Base-by-base conservation (phyloP, 1,140 invertebrate species). In the roundworm (Caenorhabditis elegans) region DNA sequence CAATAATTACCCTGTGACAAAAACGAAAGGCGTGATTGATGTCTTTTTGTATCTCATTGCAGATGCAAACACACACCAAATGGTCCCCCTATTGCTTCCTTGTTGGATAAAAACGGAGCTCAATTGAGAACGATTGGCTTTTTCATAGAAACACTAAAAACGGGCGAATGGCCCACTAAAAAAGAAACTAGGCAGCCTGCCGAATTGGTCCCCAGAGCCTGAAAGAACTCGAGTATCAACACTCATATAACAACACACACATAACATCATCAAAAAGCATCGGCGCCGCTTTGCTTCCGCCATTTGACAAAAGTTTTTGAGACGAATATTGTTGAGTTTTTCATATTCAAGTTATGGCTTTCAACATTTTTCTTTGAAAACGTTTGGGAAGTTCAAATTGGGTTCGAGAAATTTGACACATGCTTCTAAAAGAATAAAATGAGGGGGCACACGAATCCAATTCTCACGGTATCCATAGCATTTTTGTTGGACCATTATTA, bases 181-280 rank as follows among this genome's bases (percentile, higher is more conserved):
- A 70, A 70, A 70, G 60, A 70, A 70, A 70, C 60, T 70, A 70
- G 4, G 60, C 34, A 39, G 60, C 60, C 60, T 39, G 34, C 39
- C 34, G 60, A 70, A 70, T 70, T 39, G 60, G 26, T 70, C 60
- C 60, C 60, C 8, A 22, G 60, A 22, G 60, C 17, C 22, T 36
- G 3, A 22, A 70, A 70, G 60, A 70, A 70, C 60, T 70, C 31
- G 60, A 70, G 60, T 70, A 70, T 70, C 60, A 70, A 70, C 60
- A 70, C 60, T 70, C 34, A 70, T 39, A 70, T 70, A 70, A 70
- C 60, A 70, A 70, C n/a, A n/a, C n/a, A 70, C 60, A 36, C 60
- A 70, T 70, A 70, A 70, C 60, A 70, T 70, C 60, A 70, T 70
- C 60, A 39, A 19, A 70, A 70, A 70, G 28, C 53, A n/a, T n/a